Evolutionary conservation across 2,113 vertebrate genomes (phyloP).

Genomic region (Zingel zingel): DNA sequence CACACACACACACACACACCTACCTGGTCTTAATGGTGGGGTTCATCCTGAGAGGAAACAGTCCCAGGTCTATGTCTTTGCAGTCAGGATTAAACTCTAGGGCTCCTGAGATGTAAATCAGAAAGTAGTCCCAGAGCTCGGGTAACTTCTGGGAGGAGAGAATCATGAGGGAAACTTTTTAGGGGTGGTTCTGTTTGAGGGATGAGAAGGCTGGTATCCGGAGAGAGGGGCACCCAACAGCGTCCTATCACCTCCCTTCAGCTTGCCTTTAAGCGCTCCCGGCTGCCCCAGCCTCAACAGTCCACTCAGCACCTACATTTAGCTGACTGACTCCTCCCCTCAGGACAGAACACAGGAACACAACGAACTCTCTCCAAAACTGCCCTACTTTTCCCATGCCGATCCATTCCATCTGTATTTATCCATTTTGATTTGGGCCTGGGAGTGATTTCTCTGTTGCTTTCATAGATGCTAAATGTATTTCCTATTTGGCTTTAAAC

Average conservation of each 20-base stretch:
- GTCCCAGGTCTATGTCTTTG: slow-evolving; percentile 71
- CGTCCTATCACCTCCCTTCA: slow-evolving; percentile 29
- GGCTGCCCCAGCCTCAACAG: slow-evolving; percentile 43
- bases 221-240: slow-evolving; percentile 17
- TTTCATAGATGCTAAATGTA: neutral
- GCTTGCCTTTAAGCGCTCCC: slow-evolving; percentile 51
- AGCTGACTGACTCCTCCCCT: slow-evolving; percentile 68
- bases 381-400: slow-evolving; percentile 9
- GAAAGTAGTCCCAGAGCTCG: slow-evolving; percentile 81
- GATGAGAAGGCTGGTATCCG: neutral
- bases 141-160: slow-evolving; percentile 76
- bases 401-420: neutral
- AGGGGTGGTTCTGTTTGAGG: neutral
- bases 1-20: slow-evolving; percentile 12
- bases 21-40: slow-evolving; percentile 74
- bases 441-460: no score
- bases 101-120: slow-evolving; percentile 77
- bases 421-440: neutral
- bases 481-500: neutral
- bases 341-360: slow-evolving; percentile 28
- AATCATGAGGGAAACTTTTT: slow-evolving; percentile 60
- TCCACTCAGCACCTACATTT: slow-evolving; percentile 73
- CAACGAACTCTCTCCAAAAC: slow-evolving; percentile 20
- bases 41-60: slow-evolving; percentile 80
- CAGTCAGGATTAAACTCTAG: slow-evolving; percentile 78